phyloP scores from a whole-genome alignment of 2,113 vertebrate species.

The Prietella phreatophila region DNA sequence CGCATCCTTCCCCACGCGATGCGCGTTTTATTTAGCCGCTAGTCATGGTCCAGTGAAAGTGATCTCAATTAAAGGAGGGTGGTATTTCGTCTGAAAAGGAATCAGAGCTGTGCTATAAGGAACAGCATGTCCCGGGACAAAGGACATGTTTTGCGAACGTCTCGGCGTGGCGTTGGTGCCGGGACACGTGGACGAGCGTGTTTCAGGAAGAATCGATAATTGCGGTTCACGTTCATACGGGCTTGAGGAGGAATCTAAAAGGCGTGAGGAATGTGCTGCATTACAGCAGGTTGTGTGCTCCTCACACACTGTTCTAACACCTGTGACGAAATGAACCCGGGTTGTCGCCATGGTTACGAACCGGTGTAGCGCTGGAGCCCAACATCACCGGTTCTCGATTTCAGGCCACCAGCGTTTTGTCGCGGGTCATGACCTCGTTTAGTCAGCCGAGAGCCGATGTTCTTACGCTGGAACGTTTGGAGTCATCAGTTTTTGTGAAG shows the following conservation, averaged over 20 bases:
- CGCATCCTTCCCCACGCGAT: not conserved
- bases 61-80: not conserved
- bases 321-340: not conserved
- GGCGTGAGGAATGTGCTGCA: not conserved
- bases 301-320: not conserved
- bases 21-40: not conserved
- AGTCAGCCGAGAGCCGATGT: not conserved
- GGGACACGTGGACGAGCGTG: not conserved
- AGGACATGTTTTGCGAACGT: not conserved
- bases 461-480: not conserved
- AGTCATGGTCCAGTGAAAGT: no score
- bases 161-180: not conserved
- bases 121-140: not conserved
- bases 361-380: not conserved
- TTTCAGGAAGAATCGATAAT: not conserved
- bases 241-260: not conserved
- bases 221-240: not conserved
- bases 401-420: not conserved
- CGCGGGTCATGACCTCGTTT: not conserved
- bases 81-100: not conserved
- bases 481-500: not conserved
- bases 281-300: not conserved
- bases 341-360: not conserved
- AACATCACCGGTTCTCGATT: not conserved
- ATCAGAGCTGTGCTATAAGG: not conserved